phyloP scores from a whole-genome alignment of 2,888 invertebrate species.

The Frankliniella fusca region DNA sequence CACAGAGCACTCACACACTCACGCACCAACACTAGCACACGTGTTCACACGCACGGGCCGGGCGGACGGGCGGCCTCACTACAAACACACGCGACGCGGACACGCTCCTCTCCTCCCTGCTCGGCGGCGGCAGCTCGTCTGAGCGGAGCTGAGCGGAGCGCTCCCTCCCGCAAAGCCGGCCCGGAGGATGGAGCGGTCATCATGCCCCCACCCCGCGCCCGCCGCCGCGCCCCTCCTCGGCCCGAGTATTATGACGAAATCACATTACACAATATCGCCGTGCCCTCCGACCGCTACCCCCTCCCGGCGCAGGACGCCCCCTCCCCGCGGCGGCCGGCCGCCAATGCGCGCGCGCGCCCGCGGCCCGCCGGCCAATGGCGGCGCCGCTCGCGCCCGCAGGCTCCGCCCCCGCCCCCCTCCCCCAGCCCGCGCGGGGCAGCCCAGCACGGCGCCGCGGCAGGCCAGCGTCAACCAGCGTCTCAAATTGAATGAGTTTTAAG shows the following conservation, averaged over 20 bases:
- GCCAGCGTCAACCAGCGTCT: slow-evolving; percentile 12
- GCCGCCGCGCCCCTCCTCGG: not conserved
- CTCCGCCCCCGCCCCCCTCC: not conserved
- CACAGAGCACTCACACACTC: not conserved
- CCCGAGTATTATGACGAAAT: slow-evolving; percentile 22
- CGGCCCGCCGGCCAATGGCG: not conserved
- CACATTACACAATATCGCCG: slow-evolving; percentile 26
- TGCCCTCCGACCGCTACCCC: slow-evolving; percentile 20
- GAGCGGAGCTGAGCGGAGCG: not conserved
- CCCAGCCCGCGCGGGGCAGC: not conserved
- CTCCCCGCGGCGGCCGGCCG: not conserved
- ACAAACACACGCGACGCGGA: not conserved
- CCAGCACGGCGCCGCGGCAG: not conserved
- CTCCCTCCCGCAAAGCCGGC: not conserved
- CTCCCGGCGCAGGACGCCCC: not conserved
- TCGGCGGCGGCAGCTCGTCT: not conserved
- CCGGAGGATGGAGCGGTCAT: not conserved
- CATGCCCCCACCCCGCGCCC: not conserved
- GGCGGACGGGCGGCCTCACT: not conserved
- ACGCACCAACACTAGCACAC: not conserved
- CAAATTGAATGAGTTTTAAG: slow-evolving; percentile 26
- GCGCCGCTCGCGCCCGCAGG: not conserved
- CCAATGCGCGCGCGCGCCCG: not conserved
- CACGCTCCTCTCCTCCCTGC: not conserved
- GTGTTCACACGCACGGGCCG: not conserved